Base-by-base conservation (phyloP, 1,140 invertebrate genomes). In the Drosophila obscura region DNA sequence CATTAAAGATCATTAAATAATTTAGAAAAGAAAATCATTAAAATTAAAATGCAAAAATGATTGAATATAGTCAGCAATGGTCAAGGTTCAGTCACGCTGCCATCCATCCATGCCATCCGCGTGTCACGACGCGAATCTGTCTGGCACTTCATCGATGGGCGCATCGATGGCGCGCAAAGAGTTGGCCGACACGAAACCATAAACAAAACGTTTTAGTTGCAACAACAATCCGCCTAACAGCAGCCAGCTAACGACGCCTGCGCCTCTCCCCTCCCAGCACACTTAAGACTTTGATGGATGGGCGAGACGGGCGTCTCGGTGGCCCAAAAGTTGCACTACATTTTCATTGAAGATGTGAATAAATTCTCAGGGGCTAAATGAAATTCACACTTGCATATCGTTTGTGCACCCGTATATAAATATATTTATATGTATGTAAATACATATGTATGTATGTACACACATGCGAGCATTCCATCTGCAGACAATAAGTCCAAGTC, bases 241-340 rank as follows among this genome's bases (percentile, higher is more conserved):
- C 35, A 39, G 35, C 35, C 31, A n/a, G 52, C 45, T 8, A 28
- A 65, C 49, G 46, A 64, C 35, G 35, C 60, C 22, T 15, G 5
- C 24, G 6, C 24, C 16, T 4, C 45, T 35, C 9, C 9, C 19
- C 19, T 0, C 1, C 0, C 19, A 19, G 19, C 19, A 19, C 19
- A 19, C 19, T 19, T 19, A 53, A 68, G 64, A 69, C 66, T 69
- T 69, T 69, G 66, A 69, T 69, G 28, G 66, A 69, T 69, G 62
- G 62, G 6, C 31, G 44, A 46, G 53, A 22, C 44, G 51, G 26
- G 64, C 64, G 15, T 11, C 35, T 39, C 1, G 35, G 35, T 13
- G 11, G 35, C 31, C 51, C 65, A 11, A 69, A 69, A 69, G 66
- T 69, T 69, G 64, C 66, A 69, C 69, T 69, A 69, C 66, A 69